A percentile compares a stretch with the other conserved stretches of the same genome.
phyloP scores from a whole-genome alignment of 2,797 vertebrate genomes.

The Liparis tanakae region DNA sequence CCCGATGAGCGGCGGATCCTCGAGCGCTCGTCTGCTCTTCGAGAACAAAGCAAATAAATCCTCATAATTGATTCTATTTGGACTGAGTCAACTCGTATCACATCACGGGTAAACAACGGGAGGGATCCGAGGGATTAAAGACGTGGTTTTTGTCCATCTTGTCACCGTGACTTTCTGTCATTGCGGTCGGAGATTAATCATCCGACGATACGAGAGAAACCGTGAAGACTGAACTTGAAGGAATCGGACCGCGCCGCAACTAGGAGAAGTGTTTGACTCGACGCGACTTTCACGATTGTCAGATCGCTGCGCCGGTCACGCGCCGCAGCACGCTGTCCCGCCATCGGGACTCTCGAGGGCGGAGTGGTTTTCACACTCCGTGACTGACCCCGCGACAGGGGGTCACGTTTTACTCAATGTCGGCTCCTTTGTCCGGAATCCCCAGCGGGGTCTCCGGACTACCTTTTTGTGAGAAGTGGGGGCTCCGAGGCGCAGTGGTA shows the following conservation, averaged over 20 bases:
- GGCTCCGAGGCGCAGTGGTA: too few relatives aligned
- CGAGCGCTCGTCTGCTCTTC: slow-evolving; percentile 42
- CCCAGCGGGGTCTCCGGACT: background rate
- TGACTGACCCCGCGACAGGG: background rate
- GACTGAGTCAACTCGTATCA: slow-evolving; percentile 62
- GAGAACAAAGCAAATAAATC: slow-evolving; percentile 57
- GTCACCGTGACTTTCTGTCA: slow-evolving; percentile 18
- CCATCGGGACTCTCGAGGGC: background rate
- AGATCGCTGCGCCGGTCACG: too few relatives aligned
- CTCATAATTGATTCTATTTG: slow-evolving; percentile 67
- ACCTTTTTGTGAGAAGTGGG: background rate
- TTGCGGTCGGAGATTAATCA: background rate
- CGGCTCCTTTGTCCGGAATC: background rate
- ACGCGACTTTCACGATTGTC: background rate
- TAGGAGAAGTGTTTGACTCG: background rate
- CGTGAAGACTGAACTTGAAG: background rate
- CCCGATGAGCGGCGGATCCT: slow-evolving; percentile 25
- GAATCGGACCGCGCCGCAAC: background rate
- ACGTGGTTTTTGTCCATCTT: slow-evolving; percentile 32
- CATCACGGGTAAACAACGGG: slow-evolving; percentile 60
- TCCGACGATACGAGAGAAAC: background rate
- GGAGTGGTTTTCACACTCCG: background rate
- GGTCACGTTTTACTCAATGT: background rate
- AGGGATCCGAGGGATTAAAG: slow-evolving; percentile 33
- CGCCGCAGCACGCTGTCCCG: background rate